Evolutionary conservation across 2,113 vertebrate genomes (phyloP).

Genomic region (Seriola dumerili): DNA sequence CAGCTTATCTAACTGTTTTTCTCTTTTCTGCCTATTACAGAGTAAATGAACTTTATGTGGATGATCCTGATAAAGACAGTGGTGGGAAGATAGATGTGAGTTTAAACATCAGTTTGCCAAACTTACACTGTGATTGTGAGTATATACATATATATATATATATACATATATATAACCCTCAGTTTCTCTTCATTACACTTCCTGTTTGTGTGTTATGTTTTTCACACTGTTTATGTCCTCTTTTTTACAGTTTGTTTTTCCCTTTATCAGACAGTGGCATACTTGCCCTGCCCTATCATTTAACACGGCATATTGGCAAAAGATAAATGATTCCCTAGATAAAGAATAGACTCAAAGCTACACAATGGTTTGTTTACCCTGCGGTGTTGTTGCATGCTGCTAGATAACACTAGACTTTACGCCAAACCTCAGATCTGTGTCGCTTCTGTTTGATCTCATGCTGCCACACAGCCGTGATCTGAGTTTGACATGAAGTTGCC

Average conservation of each 20-base stretch:
- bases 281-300: not conserved
- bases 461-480: constrained; percentile 9
- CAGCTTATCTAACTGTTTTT: constrained; percentile 7
- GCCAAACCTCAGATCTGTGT: not conserved
- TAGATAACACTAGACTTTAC: constrained; percentile 7
- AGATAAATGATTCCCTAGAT: constrained; percentile 24
- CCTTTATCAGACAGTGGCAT: constrained; percentile 15
- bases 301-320: not conserved
- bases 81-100: constrained; percentile 99
- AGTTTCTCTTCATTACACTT: constrained; percentile 52
- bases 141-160: constrained; percentile 75
- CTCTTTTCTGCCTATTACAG: constrained; percentile 76
- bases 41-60: constrained; percentile 98
- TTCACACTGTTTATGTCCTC: not conserved
- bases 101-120: constrained; percentile 98
- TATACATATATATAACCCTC: constrained; percentile 58
- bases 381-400: constrained; percentile 17
- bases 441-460: constrained; percentile 23
- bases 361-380: constrained; percentile 35
- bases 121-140: constrained; percentile 98
- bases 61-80: constrained; percentile 98
- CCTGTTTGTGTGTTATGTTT: constrained; percentile 33
- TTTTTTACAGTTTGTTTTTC: not conserved
- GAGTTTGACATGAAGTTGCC: constrained; percentile 12
- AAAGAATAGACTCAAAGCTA: constrained; percentile 4